Evolutionary conservation across 2,113 vertebrate species (phyloP).

Genomic region (Numida meleagris): DNA sequence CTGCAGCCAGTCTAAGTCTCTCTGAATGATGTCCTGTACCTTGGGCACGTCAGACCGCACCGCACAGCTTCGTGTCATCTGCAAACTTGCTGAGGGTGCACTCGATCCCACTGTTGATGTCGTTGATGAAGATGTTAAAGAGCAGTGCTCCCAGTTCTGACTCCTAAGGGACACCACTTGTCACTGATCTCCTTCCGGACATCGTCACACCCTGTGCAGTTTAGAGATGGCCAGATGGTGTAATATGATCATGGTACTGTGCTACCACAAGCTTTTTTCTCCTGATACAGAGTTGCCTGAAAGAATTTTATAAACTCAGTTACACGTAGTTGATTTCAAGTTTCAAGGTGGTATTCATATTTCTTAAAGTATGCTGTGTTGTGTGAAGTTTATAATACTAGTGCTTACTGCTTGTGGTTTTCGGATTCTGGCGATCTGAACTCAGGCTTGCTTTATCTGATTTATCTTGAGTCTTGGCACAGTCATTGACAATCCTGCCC

Average conservation of each 20-base stretch:
- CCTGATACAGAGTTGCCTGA: not conserved
- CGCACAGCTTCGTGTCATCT: no score
- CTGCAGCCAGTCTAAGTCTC: no score
- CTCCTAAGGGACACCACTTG: no score
- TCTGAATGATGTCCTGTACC: no score
- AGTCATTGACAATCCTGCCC: not conserved
- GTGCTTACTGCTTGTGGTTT: not conserved
- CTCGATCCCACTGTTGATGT: no score
- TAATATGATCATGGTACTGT: not conserved
- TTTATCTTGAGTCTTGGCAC: not conserved
- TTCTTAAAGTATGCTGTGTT: not conserved
- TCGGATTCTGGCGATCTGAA: not conserved
- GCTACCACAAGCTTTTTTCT: conserved; percentile 1
- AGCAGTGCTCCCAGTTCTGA: no score
- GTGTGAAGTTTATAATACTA: not conserved
- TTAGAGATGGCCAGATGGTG: conserved; percentile 44
- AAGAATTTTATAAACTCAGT: not conserved
- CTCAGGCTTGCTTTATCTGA: not conserved
- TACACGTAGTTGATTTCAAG: not conserved
- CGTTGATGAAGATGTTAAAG: no score
- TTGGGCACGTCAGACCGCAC: no score
- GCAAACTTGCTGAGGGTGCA: no score
- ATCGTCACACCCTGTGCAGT: not conserved
- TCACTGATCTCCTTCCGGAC: no score
- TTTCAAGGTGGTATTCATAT: not conserved